Evolutionary conservation across 2,113 vertebrate genomes (phyloP), one percentile per base, ranked within the genome.

Genomic region (Gasterosteus nipponicus): DNA sequence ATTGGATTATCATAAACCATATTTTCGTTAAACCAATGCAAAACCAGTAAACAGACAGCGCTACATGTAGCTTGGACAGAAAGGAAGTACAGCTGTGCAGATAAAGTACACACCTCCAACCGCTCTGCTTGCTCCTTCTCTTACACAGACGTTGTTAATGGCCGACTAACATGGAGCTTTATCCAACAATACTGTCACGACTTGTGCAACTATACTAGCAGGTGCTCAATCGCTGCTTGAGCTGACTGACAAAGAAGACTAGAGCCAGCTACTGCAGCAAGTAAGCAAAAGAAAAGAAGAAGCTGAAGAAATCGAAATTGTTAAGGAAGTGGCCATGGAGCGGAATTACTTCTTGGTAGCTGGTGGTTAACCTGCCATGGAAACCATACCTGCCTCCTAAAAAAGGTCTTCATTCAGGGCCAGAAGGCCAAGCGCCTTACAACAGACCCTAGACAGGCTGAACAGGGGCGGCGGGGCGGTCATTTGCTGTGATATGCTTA

Each of bases 341-440:
- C 19, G 31, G 22, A 19, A 69, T 64, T 12, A 35, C 49, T 67
- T 11, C 6, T 54, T 53, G 56, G 9, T 10, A 65, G 49, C 68
- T 60, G 63, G 29, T 80, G 44, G 66, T 77, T 86, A 75, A 82
- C 42, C 46, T 69, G 76, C 3, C 71, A 74, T 72, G 73, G 44
- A 63, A 61, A 80, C 16, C 44, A 56, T 65, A 72, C 31, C 56
- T 60, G 71, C 5, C 8, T 66, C 53, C 77, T 67, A 26, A 51
- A 76, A 33, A 56, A 67, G 65, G 53, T 19, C 22, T 75, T 69
- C 82, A 84, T 83, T 85, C 82, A 73, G 53, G 39, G 41, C 69
- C 49, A 66, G 84, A 77, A 72, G 80, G 73, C 60, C 68, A 89
- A 83, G 83, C 80, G 78, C 60, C 75, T 87, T 87, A 82, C 59